A percentile compares a stretch with the other conserved stretches of the same genome.
phyloP scores from a whole-genome alignment of 1,140 invertebrate genomes.

The Eriosoma lanigerum region DNA sequence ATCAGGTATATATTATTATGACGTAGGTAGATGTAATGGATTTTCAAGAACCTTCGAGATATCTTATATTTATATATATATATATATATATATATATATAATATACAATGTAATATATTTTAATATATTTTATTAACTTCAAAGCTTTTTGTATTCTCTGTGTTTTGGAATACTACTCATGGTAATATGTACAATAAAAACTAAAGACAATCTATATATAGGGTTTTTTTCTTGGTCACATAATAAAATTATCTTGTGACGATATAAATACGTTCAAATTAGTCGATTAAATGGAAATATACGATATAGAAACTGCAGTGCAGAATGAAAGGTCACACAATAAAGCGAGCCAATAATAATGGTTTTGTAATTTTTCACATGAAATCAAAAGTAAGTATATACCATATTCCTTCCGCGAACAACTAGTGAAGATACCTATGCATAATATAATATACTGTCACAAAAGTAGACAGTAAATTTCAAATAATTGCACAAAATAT shows the following conservation, averaged over 20 bases:
- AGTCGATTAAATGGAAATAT: constrained; percentile 8
- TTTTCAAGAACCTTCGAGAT: constrained; percentile 43
- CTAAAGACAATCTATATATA: not conserved
- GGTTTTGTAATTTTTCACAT: not conserved
- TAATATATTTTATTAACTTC: no score
- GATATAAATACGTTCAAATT: not conserved
- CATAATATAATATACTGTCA: no score
- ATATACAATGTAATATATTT: no score
- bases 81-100: no score
- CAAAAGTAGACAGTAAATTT: no score
- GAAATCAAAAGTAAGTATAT: not conserved
- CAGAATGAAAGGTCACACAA: not conserved
- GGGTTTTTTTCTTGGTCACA: constrained; percentile 5
- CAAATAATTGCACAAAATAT: no score
- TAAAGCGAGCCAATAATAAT: not conserved
- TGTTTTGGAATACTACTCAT: not conserved
- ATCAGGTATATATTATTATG: constrained; percentile 6
- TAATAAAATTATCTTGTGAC: no score
- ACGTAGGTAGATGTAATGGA: constrained; percentile 30
- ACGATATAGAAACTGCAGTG: not conserved
- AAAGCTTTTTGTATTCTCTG: not conserved
- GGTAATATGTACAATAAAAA: not conserved
- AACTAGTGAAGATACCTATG: no score
- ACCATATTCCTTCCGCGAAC: constrained; percentile 4
- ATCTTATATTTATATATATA: not conserved